Percentiles rank a stretch among this genome's conserved stretches.
Conservation (phyloP, 2,113 vertebrate species). For the Rutilus rutilus region DNA sequence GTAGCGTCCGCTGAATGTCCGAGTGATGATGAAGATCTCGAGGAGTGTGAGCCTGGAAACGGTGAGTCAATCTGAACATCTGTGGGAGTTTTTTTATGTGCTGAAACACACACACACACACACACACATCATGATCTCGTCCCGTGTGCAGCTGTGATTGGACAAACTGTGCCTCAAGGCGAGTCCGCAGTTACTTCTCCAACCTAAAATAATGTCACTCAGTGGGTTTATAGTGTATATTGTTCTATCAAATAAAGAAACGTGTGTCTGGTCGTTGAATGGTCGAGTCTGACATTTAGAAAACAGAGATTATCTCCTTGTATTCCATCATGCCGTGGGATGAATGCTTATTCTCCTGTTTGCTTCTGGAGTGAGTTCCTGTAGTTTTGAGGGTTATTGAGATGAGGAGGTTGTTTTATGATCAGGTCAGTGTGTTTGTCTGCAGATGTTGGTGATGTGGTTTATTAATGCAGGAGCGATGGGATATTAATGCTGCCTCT, state of each 20-base stretch:
- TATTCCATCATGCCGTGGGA: not conserved
- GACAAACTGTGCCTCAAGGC: constrained; percentile 10
- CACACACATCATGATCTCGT: not conserved
- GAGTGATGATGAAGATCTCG: constrained; percentile 93
- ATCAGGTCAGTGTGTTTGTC: too few species aligned
- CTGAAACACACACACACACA: constrained; percentile 27
- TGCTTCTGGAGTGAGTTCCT: not conserved
- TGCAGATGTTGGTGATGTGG: too few species aligned
- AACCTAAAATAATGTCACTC: not conserved
- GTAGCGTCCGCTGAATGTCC: constrained; percentile 95
- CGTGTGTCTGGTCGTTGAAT: not conserved
- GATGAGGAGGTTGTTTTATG: too few species aligned
- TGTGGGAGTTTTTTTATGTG: constrained; percentile 56
- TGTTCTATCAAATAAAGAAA: not conserved
- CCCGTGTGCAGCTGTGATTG: constrained; percentile 50
- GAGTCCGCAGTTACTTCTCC: not conserved
- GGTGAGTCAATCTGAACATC: constrained; percentile 83
- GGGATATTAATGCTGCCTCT: too few species aligned
- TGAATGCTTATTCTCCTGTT: not conserved
- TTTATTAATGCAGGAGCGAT: too few species aligned
- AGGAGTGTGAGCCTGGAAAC: constrained; percentile 94
- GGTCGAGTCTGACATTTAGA: not conserved
- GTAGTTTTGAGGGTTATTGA: not conserved
- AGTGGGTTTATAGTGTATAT: not conserved
- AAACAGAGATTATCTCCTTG: not conserved